Evolutionary conservation across 2,797 vertebrate species (phyloP), one percentile per base, ranked within the genome.

Genomic region (Sparus aurata): DNA sequence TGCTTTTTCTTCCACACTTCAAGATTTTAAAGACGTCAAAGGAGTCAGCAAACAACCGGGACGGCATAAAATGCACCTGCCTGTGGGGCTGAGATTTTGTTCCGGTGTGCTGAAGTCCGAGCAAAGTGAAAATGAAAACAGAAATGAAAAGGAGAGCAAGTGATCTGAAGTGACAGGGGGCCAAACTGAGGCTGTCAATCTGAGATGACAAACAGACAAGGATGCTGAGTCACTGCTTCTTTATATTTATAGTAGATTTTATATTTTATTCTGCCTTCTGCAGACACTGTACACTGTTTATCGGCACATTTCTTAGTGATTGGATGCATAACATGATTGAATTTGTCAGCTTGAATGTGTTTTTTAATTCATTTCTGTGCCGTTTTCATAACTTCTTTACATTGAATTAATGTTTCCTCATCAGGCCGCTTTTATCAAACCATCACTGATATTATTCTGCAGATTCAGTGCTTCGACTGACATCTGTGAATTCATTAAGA

Each of bases 111-210:
- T 23, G 11, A 11, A 20, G 15, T 12, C 2, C 2, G 50, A 54
- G n/a, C 1, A 27, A 4, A 27, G 53, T 4, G 6, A 49, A 54
- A n/a, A 41, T 3, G 15, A 12, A 3, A 17, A 41, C 2, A 55
- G 2, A 22, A 13, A 18, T 12, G 0, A 20, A 63, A 34, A 1
- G 5, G 9, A 67, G 55, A 13, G 8, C 18, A 50, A 34, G 3
- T 0, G 4, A 12, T 59, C 2, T 25, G 13, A 18, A 8, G 3
- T 0, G 0, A 17, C 17, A 1, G 1, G 53, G 27, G n/a, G 22
- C 4, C 17, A 38, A 61, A 69, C 0, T 12, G 49, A 54, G 4
- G 27, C 60, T 64, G 47, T 46, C 50, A 66, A 6, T 23, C 49
- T 45, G 27, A 45, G 18, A 38, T 34, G 22, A 71, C 27, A 66